phyloP scores from a whole-genome alignment of 2,888 invertebrate species.

The Andrena camellia region DNA sequence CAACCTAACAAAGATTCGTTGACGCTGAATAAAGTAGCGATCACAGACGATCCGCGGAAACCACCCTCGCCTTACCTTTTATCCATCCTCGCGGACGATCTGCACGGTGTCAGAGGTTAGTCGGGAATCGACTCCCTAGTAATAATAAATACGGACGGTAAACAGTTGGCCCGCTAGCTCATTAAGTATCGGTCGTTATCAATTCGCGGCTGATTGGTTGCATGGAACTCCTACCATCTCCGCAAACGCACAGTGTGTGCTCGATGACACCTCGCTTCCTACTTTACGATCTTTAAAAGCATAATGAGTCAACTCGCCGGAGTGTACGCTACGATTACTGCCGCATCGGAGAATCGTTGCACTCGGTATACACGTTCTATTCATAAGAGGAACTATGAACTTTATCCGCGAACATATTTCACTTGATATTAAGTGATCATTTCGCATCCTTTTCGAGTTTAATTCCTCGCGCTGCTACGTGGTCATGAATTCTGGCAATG shows the following conservation, averaged over 20 bases:
- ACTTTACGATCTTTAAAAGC: background rate
- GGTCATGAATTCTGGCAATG: too few species aligned
- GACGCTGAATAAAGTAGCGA: background rate
- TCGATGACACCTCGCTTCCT: conserved; percentile 16
- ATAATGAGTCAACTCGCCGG: background rate
- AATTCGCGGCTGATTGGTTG: conserved; percentile 56
- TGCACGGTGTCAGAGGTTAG: conserved; percentile 47
- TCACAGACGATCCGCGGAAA: background rate
- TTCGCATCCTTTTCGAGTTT: background rate
- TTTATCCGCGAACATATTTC: background rate
- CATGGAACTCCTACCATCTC: conserved; percentile 46
- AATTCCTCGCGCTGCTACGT: background rate
- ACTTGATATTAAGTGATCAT: background rate
- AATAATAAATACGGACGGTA: conserved; percentile 48
- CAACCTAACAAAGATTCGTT: conserved; percentile 40
- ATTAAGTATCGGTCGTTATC: conserved; percentile 53
- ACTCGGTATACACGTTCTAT: background rate
- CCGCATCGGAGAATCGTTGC: background rate
- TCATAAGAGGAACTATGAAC: background rate
- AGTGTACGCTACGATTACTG: conserved; percentile 4
- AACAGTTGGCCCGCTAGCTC: conserved; percentile 30
- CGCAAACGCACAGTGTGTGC: conserved; percentile 1
- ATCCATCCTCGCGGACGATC: conserved; percentile 49
- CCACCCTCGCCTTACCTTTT: conserved; percentile 43
- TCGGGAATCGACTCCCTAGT: conserved; percentile 21